Conservation (phyloP, 2,888 invertebrate genomes). For the Lasioglossum oenotherae region DNA sequence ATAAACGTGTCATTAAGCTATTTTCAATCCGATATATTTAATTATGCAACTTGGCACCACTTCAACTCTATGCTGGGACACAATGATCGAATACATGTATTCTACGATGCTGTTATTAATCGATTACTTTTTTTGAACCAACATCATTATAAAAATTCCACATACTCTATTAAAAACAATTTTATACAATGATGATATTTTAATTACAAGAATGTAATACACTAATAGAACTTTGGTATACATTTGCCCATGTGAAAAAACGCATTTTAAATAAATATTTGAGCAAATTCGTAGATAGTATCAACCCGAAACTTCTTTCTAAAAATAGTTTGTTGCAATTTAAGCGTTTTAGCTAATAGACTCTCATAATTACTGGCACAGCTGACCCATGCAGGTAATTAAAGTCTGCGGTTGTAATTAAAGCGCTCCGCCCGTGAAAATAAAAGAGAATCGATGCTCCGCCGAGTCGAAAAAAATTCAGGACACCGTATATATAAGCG, state of each 20-base stretch:
- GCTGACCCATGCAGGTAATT: background rate
- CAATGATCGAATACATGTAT: background rate
- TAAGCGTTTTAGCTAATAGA: background rate
- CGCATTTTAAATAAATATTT: background rate
- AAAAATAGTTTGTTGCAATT: background rate
- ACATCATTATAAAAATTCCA: background rate
- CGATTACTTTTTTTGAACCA: background rate
- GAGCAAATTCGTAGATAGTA: background rate
- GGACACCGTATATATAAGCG: slow-evolving; percentile 71
- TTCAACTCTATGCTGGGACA: background rate
- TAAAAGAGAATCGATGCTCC: background rate
- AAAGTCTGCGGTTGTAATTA: background rate
- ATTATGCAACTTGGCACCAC: slow-evolving; percentile 4
- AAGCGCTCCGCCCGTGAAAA: background rate
- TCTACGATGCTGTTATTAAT: background rate
- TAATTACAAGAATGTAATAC: background rate
- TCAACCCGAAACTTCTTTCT: background rate
- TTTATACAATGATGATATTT: background rate
- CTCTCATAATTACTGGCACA: background rate
- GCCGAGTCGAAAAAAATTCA: background rate
- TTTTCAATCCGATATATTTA: slow-evolving; percentile 10
- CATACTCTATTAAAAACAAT: background rate
- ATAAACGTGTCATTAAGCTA: slow-evolving; percentile 8
- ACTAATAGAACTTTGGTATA: background rate
- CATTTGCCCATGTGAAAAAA: background rate